Evolutionary conservation across 2,888 invertebrate species (phyloP).

Genomic region (Brachynemurus nebulosus): DNA sequence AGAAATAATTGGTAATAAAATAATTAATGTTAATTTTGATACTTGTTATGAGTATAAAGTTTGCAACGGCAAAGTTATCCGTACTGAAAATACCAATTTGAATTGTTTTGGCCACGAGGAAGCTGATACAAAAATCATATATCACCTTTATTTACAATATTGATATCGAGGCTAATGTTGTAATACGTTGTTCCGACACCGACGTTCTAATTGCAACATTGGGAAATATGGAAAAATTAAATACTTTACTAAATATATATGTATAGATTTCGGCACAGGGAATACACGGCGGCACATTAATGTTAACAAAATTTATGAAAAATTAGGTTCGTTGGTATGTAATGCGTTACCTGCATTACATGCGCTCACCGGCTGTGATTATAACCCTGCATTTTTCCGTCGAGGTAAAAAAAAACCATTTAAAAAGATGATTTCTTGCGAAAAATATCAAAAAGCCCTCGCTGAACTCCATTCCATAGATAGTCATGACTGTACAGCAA

Average conservation of each 20-base stretch:
- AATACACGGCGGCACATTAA: slow-evolving; percentile 18
- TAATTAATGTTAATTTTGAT: not conserved
- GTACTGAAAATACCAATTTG: slow-evolving; percentile 8
- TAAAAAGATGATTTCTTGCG: slow-evolving; percentile 10
- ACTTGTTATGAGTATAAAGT: not conserved
- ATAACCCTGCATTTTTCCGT: slow-evolving; percentile 16
- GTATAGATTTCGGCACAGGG: slow-evolving; percentile 17
- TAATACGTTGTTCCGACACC: slow-evolving; percentile 7
- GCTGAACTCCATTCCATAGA: slow-evolving; percentile 13
- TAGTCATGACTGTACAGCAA: slow-evolving; percentile 12
- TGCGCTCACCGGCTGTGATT: slow-evolving; percentile 17
- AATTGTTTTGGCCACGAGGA: slow-evolving; percentile 18
- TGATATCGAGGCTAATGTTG: slow-evolving; percentile 13
- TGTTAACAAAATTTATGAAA: slow-evolving; percentile 14
- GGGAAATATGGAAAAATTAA: slow-evolving; percentile 18
- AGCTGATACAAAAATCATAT: slow-evolving; percentile 20
- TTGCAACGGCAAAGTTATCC: not conserved
- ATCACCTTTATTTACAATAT: slow-evolving; percentile 15
- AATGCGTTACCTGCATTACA: slow-evolving; percentile 18
- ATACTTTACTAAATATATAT: slow-evolving; percentile 14
- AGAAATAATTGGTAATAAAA: not conserved
- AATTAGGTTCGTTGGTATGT: slow-evolving; percentile 14
- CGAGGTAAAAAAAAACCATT: slow-evolving; percentile 17
- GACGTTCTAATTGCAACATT: slow-evolving; percentile 18
- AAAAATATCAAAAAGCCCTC: slow-evolving; percentile 17